Evolutionary conservation across 2,888 invertebrate genomes (phyloP).

Genomic region (Monochamus alternatus): DNA sequence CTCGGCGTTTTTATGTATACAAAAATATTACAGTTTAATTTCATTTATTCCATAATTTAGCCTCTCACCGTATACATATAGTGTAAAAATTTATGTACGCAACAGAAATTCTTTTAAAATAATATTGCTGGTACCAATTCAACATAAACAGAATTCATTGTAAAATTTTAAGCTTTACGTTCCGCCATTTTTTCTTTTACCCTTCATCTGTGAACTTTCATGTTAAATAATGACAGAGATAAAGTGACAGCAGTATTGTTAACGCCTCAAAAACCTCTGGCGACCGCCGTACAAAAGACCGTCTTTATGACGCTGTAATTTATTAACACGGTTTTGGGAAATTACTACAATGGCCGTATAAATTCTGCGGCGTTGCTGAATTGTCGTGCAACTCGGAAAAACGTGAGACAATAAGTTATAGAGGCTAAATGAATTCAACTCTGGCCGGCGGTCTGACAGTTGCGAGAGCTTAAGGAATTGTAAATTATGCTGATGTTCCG

Average conservation of each 20-base stretch:
- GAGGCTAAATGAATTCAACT: conserved; percentile 1
- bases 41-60: too few species aligned
- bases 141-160: not conserved
- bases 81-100: too few species aligned
- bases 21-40: too few species aligned
- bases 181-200: not conserved
- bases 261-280: not conserved
- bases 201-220: not conserved
- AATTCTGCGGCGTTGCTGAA: conserved; percentile 2
- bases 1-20: too few species aligned
- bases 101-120: too few species aligned
- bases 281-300: not conserved
- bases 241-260: conserved; percentile 12
- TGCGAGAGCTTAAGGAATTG: not conserved
- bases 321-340: conserved; percentile 11
- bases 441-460: not conserved
- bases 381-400: conserved; percentile 10
- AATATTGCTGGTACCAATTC: too few species aligned
- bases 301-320: not conserved
- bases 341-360: conserved; percentile 10
- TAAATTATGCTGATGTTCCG: not conserved
- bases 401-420: conserved; percentile 14
- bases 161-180: not conserved
- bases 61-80: too few species aligned
- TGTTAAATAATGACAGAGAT: not conserved